phyloP scores from a whole-genome alignment of 2,888 invertebrate species.

The Netelia inedita region DNA sequence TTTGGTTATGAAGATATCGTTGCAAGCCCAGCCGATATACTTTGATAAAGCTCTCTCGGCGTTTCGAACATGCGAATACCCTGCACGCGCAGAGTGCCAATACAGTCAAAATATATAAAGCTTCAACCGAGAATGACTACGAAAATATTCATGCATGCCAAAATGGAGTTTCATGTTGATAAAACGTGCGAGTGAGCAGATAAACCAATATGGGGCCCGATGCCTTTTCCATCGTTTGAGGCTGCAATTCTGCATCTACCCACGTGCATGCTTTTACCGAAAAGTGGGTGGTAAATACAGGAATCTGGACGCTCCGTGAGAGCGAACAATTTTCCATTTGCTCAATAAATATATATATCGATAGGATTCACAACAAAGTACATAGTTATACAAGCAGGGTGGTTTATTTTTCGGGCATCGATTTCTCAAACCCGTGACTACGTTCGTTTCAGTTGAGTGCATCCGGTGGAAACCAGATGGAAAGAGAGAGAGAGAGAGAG shows the following conservation, averaged over 20 bases:
- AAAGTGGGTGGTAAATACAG: constrained; percentile 59
- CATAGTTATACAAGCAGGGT: background rate
- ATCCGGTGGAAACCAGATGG: constrained; percentile 49
- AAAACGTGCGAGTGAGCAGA: constrained; percentile 51
- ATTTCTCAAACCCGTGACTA: constrained; percentile 50
- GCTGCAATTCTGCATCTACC: constrained; percentile 34
- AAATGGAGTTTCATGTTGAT: constrained; percentile 56
- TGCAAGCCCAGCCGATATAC: constrained; percentile 2
- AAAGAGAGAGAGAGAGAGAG: background rate
- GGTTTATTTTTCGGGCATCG: constrained; percentile 36
- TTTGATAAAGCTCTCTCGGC: background rate
- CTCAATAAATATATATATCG: constrained; percentile 11
- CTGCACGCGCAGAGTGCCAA: background rate
- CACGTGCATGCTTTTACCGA: constrained; percentile 38
- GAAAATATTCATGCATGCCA: constrained; percentile 63
- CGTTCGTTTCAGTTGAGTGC: constrained; percentile 61
- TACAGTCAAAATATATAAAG: constrained; percentile 36
- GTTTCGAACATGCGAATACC: background rate
- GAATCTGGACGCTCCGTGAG: constrained; percentile 10
- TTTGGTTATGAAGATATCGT: constrained; percentile 41
- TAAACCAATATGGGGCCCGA: constrained; percentile 59
- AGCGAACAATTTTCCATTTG: constrained; percentile 55
- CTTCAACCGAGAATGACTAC: constrained; percentile 52
- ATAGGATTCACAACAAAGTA: too few species aligned
- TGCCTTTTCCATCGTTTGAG: constrained; percentile 46